Conservation (phyloP, 2,113 vertebrate species). For the Melanerpes formicivorus region DNA sequence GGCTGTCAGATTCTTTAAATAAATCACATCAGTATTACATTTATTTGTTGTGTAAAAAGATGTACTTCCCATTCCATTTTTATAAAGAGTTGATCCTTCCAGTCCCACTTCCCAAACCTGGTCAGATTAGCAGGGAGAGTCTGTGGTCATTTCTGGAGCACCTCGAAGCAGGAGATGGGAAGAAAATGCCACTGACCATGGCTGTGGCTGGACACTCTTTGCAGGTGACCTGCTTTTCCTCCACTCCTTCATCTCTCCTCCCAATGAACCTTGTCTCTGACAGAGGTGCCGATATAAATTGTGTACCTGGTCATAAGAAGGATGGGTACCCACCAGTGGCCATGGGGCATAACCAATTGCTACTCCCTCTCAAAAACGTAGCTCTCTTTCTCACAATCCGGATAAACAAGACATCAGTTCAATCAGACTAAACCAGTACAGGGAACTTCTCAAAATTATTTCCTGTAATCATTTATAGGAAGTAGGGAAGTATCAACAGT, state of each 20-base stretch:
- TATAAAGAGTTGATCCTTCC: neutral
- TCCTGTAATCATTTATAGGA: neutral
- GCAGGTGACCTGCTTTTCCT: neutral
- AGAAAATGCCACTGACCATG: neutral
- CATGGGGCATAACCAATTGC: fast-evolving
- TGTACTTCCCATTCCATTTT: neutral
- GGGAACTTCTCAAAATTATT: neutral
- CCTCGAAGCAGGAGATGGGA: fast-evolving
- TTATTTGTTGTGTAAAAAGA: neutral
- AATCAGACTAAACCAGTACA: neutral
- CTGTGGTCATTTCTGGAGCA: fast-evolving
- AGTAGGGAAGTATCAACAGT: neutral
- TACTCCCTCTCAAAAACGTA: neutral
- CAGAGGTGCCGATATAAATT: neutral
- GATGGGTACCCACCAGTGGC: fast-evolving
- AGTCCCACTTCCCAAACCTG: neutral
- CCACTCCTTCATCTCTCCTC: neutral
- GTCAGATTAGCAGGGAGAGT: neutral
- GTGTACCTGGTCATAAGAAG: neutral
- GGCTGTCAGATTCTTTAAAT: neutral
- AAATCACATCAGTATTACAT: neutral
- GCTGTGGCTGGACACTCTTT: neutral
- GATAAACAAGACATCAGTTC: neutral
- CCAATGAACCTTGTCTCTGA: neutral
- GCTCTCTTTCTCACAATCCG: fast-evolving